phyloP scores from a whole-genome alignment of 2,113 vertebrate genomes.

The Butorides virescens region DNA sequence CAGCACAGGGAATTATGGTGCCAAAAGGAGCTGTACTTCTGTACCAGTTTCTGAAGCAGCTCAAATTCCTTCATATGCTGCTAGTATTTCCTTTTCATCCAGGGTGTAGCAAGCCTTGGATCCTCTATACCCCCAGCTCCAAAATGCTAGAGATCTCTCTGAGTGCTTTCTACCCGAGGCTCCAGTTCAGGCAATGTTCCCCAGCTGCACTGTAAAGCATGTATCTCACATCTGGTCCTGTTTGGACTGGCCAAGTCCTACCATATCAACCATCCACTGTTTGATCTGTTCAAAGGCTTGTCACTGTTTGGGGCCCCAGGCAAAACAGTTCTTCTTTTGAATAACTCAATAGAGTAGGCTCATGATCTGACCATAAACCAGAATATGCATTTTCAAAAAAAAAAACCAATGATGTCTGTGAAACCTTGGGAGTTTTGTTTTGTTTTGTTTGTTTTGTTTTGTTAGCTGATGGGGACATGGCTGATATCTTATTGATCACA shows the following conservation, averaged over 20 bases:
- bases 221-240: background rate
- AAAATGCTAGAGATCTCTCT: background rate
- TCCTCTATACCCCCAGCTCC: background rate
- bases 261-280: background rate
- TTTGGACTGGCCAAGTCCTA: background rate
- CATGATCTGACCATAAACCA: background rate
- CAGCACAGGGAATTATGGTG: background rate
- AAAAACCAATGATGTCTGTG: background rate
- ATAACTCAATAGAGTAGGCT: background rate
- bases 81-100: background rate
- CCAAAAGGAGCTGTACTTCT: background rate
- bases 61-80: background rate
- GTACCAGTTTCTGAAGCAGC: background rate
- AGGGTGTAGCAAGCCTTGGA: background rate
- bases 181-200: background rate
- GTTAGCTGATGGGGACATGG: background rate
- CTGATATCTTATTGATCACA: background rate
- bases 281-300: background rate
- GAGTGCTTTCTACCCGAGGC: background rate
- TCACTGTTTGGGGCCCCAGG: background rate
- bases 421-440: background rate
- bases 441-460: background rate
- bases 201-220: background rate
- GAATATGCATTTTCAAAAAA: background rate
- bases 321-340: background rate